Evolutionary conservation across 2,113 vertebrate genomes (phyloP), one percentile per base, ranked within the genome.

Genomic region (Perca schrenkii): DNA sequence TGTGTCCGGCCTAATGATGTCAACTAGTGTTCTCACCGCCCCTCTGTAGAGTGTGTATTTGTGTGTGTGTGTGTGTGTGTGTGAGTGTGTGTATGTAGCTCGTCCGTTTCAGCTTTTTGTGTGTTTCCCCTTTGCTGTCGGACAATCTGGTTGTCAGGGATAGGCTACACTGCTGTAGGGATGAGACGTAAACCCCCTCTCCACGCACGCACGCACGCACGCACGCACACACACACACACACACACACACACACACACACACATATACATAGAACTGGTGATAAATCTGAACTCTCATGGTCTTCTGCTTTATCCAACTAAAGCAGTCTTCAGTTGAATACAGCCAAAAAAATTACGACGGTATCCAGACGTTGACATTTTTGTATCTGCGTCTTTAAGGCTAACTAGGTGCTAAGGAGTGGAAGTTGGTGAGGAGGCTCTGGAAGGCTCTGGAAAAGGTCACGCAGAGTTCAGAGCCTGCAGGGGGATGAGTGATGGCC

Each of bases 381-480:
- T 71, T 79, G 62, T 25, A 16, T 84, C 67, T 90, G 86, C 34
- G 68, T 87, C 88, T 94, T 91, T 92, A 92, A 88, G 84, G 64
- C 78, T 81, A 88, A 93, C 87, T 93, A 92, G 93, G 91, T 95
- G 93, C 95, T 93, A 78, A 94, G 90, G 66, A 93, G 88, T 93
- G 95, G 93, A 95, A 96, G 95, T 96, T 95, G 83, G 90, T 85
- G 93, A 93, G 60, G 89, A 93, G 95, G 88, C 85, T 89, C 93
- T 82, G 87, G 85, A 91, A 96, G 95, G 88, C 85, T 89, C 93
- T 82, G 87, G 85, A 91, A 96, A 96, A 97, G 98, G 98, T 98
- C 97, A 97, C 79, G 65, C 86, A 93, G 96, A 99, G 98, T 99
- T 99, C 98, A 98, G 95, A 91, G 94, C 73, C 91, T 91, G 93